Conservation (phyloP, 2,888 invertebrate species). For the Athrips mouffetella region DNA sequence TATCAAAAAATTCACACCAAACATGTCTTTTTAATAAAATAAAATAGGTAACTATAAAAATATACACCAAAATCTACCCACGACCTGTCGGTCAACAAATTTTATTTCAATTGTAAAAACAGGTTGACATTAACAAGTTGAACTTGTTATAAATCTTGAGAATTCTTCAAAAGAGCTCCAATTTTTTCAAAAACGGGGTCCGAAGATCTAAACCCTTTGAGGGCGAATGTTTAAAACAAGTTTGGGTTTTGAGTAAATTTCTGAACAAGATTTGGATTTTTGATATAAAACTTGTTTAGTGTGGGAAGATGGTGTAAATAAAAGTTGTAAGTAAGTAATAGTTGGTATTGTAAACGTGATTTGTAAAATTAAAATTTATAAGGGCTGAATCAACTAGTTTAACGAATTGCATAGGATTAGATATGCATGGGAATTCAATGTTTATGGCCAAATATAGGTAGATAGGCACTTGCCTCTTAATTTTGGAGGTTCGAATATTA, state of each 20-base stretch:
- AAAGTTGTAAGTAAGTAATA: neutral
- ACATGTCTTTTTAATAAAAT: neutral
- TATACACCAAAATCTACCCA: constrained; percentile 27
- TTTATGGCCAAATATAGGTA: no score
- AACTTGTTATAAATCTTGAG: neutral
- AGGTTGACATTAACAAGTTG: constrained; percentile 24
- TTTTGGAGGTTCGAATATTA: no score
- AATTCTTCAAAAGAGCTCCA: neutral
- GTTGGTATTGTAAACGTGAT: no score
- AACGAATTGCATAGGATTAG: no score
- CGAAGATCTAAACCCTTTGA: neutral
- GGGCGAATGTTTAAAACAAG: constrained; percentile 1
- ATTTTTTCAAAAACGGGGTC: neutral
- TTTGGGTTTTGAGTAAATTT: neutral
- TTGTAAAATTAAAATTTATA: no score
- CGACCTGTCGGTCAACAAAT: constrained; percentile 29
- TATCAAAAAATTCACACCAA: neutral
- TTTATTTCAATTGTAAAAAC: constrained; percentile 20
- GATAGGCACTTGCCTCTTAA: no score
- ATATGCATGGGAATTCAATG: no score
- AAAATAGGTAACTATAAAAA: neutral
- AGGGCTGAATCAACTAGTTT: no score
- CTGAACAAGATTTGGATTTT: neutral
- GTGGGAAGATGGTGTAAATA: no score
- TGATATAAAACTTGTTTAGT: neutral